Evolutionary conservation across 2,113 vertebrate genomes (phyloP), one percentile per base, ranked within the genome.

Genomic region (Dolichotis patagonum): DNA sequence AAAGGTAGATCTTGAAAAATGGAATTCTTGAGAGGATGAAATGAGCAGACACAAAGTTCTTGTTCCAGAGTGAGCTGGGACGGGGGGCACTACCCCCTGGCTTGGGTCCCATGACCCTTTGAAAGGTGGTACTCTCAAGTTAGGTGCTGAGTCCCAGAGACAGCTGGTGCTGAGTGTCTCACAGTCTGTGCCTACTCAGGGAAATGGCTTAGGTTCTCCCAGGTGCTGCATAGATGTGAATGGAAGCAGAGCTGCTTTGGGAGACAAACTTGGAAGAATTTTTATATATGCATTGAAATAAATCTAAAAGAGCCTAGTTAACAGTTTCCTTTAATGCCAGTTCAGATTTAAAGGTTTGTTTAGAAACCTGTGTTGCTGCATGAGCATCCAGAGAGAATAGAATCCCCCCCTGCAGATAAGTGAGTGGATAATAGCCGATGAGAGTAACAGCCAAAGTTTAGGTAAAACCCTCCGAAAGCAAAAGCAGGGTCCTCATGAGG

Each of bases 181-280:
- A 3, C 20, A 19, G 90, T 54, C 73, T 90, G 73, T 67, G 46
- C 81, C 95, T 90, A 90, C 96, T 97, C 97, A 97, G 97, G 96
- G 96, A 97, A 96, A 88, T 85, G 94, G 77, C 82, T 94, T 95
- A 83, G 94, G 82, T 91, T 95, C 95, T 95, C 96, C 96, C 84
- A 56, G 81, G 95, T 94, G 93, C 96, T 95, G 93, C 54, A 3
- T 30, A 60, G 80, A 46, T 54, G 69, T 89, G 78, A 95, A 81
- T 41, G 81, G 94, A 94, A 82, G 65, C 73, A 93, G 8, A 92
- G 73, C 71, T 54, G 82, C 58, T 88, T 93, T 8, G 82, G 78
- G 71, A 94, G 52, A 88, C 85, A 69, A 60, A 54, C 10, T 32
- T 73, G 71, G 85, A 94, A 87, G 54, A 90, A 41, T 71, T 80